Percentiles rank a stretch among this genome's conserved stretches.
Evolutionary conservation across 1,140 invertebrate genomes (phyloP).

Genomic region (Medauroidea extradentata): DNA sequence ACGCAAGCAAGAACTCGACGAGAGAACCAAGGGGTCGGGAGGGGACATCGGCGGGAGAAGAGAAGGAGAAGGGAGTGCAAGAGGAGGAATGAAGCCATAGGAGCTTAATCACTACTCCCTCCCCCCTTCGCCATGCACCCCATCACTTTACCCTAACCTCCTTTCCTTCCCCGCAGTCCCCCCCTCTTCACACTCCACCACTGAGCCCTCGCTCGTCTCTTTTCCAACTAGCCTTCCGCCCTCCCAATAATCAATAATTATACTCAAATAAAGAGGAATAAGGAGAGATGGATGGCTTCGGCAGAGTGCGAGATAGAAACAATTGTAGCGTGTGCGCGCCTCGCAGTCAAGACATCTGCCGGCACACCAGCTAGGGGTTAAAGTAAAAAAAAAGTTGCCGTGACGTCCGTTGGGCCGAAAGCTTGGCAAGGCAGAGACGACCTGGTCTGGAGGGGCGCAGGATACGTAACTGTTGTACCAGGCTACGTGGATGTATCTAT

Average conservation of each 20-base stretch:
- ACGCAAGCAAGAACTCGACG: constrained; percentile 9
- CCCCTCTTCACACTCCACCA: background rate
- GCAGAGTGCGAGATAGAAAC: background rate
- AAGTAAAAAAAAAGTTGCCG: background rate
- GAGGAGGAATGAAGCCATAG: constrained; percentile 11
- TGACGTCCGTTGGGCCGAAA: no score
- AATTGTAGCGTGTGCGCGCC: no score
- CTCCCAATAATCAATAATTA: constrained; percentile 18
- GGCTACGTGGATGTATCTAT: no score
- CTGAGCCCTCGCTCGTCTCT: background rate
- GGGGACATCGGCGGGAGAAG: background rate
- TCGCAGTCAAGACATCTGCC: no score
- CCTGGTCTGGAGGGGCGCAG: no score
- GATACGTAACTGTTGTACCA: no score
- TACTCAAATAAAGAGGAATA: constrained; percentile 20
- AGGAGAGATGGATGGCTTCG: constrained; percentile 15
- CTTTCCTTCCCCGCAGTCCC: background rate
- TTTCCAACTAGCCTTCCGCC: constrained; percentile 13
- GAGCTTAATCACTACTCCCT: constrained; percentile 16
- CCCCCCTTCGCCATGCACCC: background rate
- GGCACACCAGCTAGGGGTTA: background rate
- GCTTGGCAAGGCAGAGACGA: no score
- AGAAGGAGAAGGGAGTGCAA: background rate
- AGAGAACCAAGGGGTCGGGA: background rate
- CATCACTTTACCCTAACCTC: background rate